Conservation (phyloP, 2,888 invertebrate species). For the Aleiodes leptofemur region DNA sequence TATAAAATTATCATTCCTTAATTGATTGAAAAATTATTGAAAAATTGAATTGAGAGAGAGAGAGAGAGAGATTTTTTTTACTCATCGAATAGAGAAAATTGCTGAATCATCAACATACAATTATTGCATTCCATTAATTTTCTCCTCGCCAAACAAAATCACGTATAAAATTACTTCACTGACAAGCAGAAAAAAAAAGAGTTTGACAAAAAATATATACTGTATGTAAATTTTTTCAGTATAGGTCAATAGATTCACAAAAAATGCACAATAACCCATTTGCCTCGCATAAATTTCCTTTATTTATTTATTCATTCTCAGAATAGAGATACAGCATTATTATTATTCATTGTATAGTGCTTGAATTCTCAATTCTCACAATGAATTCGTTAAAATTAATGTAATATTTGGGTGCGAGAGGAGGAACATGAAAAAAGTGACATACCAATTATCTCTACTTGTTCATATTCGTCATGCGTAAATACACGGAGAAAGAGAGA, state of each 20-base stretch:
- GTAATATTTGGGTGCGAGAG: constrained; percentile 9
- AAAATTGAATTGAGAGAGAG: too few species aligned
- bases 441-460: constrained; percentile 20
- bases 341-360: not conserved
- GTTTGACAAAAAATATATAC: not conserved
- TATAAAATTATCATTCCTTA: too few species aligned
- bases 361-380: not conserved
- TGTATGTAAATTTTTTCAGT: not conserved
- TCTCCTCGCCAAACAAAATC: too few species aligned
- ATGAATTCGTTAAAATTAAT: constrained; percentile 2
- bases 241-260: constrained; percentile 2
- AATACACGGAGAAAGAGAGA: not conserved
- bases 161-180: not conserved
- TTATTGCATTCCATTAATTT: too few species aligned
- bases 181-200: not conserved
- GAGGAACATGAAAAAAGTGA: not conserved
- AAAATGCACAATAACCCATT: constrained; percentile 21
- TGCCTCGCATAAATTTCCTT: constrained; percentile 8
- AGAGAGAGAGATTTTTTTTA: too few species aligned
- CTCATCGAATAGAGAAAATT: too few species aligned
- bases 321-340: constrained; percentile 19
- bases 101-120: too few species aligned
- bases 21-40: too few species aligned
- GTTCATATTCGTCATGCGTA: constrained; percentile 25
- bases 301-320: not conserved